Base-by-base conservation (phyloP, 2,888 invertebrate species). In the Caenorhabditis sp. region DNA sequence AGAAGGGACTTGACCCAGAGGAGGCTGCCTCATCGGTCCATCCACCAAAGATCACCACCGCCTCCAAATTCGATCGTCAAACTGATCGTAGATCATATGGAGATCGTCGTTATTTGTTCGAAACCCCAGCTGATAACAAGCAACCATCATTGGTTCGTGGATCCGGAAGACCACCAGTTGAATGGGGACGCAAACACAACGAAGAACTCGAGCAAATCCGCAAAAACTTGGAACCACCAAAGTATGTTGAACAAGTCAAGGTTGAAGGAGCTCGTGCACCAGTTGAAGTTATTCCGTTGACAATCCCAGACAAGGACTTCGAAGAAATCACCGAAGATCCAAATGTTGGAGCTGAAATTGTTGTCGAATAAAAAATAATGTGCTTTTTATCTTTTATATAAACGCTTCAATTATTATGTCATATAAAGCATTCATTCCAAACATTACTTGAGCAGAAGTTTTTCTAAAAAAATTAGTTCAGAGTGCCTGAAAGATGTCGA, bases 11-110 rank as follows among this genome's bases (percentile, higher is more conserved):
- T 59, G 87, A 87, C 71, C 81, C 87, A 49, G 82, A 77, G 56
- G 85, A 86, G 70, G 86, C 83, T 60, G 83, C 83, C 56, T 79
- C 81, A 67, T 82, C 84, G 94, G 95, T 77, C 54, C 83, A 84
- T 63, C 84, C 84, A 58, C 83, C 83, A 60, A 83, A 83, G 71
- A 70, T 81, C 73, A 77, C 77, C 63, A 95, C 95, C 89, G 95
- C 96, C 90, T 96, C 95, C 91, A 97, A 97, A 92, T 97, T 95
- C 91, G 97, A 97, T 91, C 92, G 96, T 90, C 94, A 95, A 90
- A 94, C 95, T 83, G 97, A 80, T 71, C 67, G 80, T 69, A 67
- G 74, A 66, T 74, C 74, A 10, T 87, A 85, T 72, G 81, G 76
- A 49, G 85, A 88, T 62, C 82, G 85, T 58, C 76, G 81, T 25